phyloP scores from a whole-genome alignment of 1,140 invertebrate genomes.

The Cydia splendana region DNA sequence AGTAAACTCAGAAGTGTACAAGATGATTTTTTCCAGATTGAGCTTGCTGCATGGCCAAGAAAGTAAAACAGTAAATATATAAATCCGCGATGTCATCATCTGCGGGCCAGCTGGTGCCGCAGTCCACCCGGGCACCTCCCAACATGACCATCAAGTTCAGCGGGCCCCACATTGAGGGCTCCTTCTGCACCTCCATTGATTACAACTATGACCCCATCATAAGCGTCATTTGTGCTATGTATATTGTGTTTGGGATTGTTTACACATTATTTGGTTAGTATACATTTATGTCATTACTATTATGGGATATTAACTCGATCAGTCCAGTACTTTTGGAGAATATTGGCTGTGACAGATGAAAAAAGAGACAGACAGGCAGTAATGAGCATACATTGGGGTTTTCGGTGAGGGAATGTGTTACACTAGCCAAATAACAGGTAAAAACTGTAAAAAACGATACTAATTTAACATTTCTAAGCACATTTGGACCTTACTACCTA shows the following conservation, averaged over 20 bases:
- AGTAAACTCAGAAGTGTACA: neutral
- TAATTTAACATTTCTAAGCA: too few relatives aligned
- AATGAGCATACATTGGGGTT: too few relatives aligned
- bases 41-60: neutral
- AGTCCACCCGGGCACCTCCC: slow-evolving; percentile 61
- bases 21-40: neutral
- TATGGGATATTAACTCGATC: neutral
- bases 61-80: slow-evolving; percentile 30
- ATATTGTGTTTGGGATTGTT: slow-evolving; percentile 81
- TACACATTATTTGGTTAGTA: slow-evolving; percentile 81
- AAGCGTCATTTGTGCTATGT: slow-evolving; percentile 76
- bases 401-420: too few relatives aligned
- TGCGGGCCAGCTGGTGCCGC: slow-evolving; percentile 73
- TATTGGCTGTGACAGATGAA: too few relatives aligned
- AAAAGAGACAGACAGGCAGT: too few relatives aligned
- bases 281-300: too few relatives aligned
- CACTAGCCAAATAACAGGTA: too few relatives aligned
- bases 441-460: too few relatives aligned
- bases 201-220: slow-evolving; percentile 73
- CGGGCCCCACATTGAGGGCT: slow-evolving; percentile 72
- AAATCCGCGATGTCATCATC: slow-evolving; percentile 57
- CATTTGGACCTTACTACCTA: too few relatives aligned
- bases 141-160: slow-evolving; percentile 67
- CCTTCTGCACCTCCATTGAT: slow-evolving; percentile 69
- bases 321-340: too few relatives aligned